These are phyloP conservation scores for Gavialis gangeticus DNA, from an alignment of 2,113 vertebrate species.

Conservation along the genomic window DNA sequence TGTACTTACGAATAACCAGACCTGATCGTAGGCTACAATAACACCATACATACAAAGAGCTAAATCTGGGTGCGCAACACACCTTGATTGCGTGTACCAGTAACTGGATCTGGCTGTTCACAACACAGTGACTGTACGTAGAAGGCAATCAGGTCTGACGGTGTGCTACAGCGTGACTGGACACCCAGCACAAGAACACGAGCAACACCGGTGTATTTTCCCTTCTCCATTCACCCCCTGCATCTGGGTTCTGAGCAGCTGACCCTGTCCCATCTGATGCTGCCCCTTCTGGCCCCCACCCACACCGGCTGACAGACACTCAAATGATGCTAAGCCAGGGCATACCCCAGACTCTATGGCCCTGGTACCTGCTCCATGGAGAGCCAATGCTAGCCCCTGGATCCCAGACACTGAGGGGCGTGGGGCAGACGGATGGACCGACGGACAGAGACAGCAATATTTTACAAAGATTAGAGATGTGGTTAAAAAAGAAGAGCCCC, in stretches of 20 bases:
- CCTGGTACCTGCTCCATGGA: too few relatives aligned
- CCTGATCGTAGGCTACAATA: not conserved
- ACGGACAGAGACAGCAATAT: not conserved
- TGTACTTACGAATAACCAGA: not conserved
- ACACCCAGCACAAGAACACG: not conserved
- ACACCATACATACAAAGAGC: not conserved
- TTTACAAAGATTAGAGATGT: constrained; percentile 32
- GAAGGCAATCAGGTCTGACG: not conserved
- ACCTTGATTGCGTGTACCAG: not conserved
- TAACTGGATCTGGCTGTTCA: not conserved
- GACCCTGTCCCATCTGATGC: not conserved
- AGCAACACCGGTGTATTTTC: not conserved
- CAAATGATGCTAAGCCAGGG: too few relatives aligned
- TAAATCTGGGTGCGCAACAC: not conserved
- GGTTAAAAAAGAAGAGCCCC: not conserved
- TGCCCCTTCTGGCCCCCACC: too few relatives aligned
- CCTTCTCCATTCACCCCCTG: not conserved
- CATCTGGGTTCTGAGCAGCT: not conserved
- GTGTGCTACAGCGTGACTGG: not conserved
- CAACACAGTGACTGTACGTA: not conserved
- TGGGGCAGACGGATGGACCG: not conserved
- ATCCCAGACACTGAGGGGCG: not conserved
- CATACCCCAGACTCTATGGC: too few relatives aligned
- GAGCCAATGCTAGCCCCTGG: not conserved
- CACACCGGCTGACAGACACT: not conserved